A percentile compares a stretch with the other conserved stretches of the same genome.
phyloP scores from a whole-genome alignment of 1,140 invertebrate species.

The Contarinia nasturtii region DNA sequence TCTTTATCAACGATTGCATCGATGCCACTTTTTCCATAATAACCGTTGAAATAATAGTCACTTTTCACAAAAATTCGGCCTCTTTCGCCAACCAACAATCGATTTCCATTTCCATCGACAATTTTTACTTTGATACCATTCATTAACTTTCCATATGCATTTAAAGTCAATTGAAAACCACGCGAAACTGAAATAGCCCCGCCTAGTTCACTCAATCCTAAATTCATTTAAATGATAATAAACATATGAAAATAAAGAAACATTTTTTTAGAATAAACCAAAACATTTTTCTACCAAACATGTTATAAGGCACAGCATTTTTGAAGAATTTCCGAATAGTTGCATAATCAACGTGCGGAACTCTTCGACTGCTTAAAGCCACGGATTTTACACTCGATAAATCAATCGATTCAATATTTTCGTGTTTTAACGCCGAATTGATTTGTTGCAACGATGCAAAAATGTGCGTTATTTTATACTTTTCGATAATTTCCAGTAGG shows the following conservation, averaged over 20 bases:
- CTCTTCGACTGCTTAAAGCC: not conserved
- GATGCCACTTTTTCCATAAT: conserved; percentile 29
- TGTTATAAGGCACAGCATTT: not conserved
- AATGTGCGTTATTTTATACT: not conserved
- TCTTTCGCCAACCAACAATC: conserved; percentile 28
- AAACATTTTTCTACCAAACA: not conserved
- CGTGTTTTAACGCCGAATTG: not conserved
- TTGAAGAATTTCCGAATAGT: not conserved
- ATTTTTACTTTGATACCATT: conserved; percentile 15
- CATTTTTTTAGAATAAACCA: not conserved
- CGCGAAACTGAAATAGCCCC: not conserved
- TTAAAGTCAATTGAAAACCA: not conserved
- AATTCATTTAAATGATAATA: no score
- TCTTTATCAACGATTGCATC: conserved; percentile 26
- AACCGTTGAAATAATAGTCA: conserved; percentile 35
- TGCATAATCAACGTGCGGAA: not conserved
- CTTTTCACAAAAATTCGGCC: conserved; percentile 50
- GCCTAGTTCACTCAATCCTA: not conserved
- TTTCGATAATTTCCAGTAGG: not conserved
- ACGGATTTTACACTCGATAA: not conserved
- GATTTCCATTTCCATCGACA: conserved; percentile 27
- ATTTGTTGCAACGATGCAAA: not conserved
- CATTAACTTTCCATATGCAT: conserved; percentile 5
- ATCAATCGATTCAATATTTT: not conserved
- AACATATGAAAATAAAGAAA: not conserved